These are phyloP conservation scores for Crypturellus undulatus DNA, from an alignment of 2,113 vertebrate genomes.

Conservation along the genomic window DNA sequence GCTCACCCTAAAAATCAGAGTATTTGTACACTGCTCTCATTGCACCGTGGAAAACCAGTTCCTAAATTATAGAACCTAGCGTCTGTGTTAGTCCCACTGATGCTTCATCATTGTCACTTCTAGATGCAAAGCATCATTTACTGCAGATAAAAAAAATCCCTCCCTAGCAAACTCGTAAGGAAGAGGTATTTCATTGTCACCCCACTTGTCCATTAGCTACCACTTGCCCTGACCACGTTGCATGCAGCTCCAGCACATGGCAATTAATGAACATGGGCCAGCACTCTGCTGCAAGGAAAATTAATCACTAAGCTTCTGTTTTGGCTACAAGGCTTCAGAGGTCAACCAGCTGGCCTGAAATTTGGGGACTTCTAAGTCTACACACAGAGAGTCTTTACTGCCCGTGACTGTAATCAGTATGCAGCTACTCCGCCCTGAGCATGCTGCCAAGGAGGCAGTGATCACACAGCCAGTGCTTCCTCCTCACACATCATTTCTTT, in stretches of 20 bases:
- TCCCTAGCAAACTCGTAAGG: not conserved
- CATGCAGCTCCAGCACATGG: not conserved
- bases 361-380: not conserved
- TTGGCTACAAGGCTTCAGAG: not conserved
- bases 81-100: not conserved
- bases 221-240: accelerated
- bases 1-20: not conserved
- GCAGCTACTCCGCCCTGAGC: not conserved
- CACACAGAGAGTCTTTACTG: not conserved
- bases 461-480: accelerated
- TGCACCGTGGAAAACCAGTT: not conserved
- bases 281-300: accelerated
- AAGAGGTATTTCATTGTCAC: not conserved
- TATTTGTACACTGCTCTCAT: too few relatives aligned
- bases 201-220: not conserved
- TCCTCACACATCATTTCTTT: not conserved
- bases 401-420: not conserved
- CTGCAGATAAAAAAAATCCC: not conserved
- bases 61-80: not conserved
- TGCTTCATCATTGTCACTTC: not conserved
- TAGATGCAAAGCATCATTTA: not conserved
- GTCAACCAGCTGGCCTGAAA: not conserved
- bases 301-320: not conserved
- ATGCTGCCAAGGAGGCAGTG: not conserved
- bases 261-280: accelerated